Conservation (phyloP, 1,140 invertebrate species). For the Hypsibius dujardini region DNA sequence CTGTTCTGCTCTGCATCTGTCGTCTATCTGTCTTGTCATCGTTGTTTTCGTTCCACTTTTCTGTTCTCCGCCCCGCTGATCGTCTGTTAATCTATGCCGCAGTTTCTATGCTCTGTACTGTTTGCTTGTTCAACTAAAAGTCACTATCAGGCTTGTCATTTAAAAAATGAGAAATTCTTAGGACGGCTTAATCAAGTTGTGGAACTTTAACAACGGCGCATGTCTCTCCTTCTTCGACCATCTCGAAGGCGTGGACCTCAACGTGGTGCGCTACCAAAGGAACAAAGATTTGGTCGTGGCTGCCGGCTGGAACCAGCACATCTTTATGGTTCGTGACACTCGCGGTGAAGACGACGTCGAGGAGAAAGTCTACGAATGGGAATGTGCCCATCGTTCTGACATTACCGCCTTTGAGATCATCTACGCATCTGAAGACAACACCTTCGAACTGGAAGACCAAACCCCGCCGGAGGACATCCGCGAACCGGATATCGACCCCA, state of each 20-base stretch:
- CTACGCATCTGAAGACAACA: background rate
- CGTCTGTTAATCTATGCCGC: too few relatives aligned
- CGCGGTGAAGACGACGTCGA: constrained; percentile 25
- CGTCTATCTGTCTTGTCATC: too few relatives aligned
- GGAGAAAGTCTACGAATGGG: constrained; percentile 25
- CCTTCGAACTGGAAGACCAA: constrained; percentile 26
- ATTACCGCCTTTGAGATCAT: constrained; percentile 28
- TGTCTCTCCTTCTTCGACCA: constrained; percentile 24
- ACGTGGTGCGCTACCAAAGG: constrained; percentile 19
- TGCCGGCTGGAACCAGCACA: background rate
- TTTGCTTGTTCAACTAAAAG: too few relatives aligned
- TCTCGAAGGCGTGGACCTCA: constrained; percentile 19
- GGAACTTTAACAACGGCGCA: constrained; percentile 31
- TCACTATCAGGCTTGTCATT: too few relatives aligned
- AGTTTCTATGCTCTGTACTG: too few relatives aligned
- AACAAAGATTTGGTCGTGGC: constrained; percentile 2
- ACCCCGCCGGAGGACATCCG: background rate
- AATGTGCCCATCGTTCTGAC: constrained; percentile 30
- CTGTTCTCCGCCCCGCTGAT: too few relatives aligned
- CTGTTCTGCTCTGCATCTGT: too few relatives aligned
- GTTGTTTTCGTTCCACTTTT: too few relatives aligned
- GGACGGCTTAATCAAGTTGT: constrained; percentile 29
- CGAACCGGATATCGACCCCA: background rate
- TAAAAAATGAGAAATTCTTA: too few relatives aligned
- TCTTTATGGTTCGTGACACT: constrained; percentile 24